Conservation (phyloP, 2,888 invertebrate species). For the Seira musarum region DNA sequence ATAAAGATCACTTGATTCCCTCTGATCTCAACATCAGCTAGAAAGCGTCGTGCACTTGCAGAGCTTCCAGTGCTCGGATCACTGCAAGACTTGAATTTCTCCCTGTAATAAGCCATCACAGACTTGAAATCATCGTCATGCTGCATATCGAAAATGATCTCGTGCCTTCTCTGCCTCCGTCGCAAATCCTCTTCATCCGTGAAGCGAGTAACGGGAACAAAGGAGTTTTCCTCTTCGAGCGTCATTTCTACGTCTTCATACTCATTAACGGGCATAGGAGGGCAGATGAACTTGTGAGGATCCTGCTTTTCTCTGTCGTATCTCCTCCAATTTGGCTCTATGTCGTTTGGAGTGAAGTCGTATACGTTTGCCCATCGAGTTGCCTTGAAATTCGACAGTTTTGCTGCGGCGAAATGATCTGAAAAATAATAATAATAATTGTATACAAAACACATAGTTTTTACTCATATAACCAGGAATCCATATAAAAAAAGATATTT, state of each 20-base stretch:
- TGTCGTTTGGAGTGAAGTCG: slow-evolving; percentile 66
- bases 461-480: not conserved
- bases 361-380: slow-evolving; percentile 65
- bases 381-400: slow-evolving; percentile 64
- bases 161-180: slow-evolving; percentile 42
- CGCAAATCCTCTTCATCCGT: slow-evolving; percentile 50
- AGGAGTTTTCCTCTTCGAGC: slow-evolving; percentile 44
- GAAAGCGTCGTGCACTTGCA: slow-evolving; percentile 29
- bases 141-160: slow-evolving; percentile 54
- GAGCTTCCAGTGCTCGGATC: slow-evolving; percentile 33
- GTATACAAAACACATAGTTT: not conserved
- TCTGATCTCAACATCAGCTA: slow-evolving; percentile 48
- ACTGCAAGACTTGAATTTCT: slow-evolving; percentile 34
- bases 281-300: slow-evolving; percentile 55
- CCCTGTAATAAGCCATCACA: slow-evolving; percentile 49
- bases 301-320: slow-evolving; percentile 56
- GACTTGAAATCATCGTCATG: slow-evolving; percentile 54
- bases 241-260: slow-evolving; percentile 47
- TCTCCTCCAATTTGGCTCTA: slow-evolving; percentile 58
- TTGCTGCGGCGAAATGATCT: slow-evolving; percentile 65
- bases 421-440: slow-evolving; percentile 24
- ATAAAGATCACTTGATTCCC: slow-evolving; percentile 51
- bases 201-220: slow-evolving; percentile 47
- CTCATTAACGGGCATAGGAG: slow-evolving; percentile 44
- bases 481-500: not conserved